phyloP scores from a whole-genome alignment of 1,140 invertebrate species.

The Heliothis subflexa region DNA sequence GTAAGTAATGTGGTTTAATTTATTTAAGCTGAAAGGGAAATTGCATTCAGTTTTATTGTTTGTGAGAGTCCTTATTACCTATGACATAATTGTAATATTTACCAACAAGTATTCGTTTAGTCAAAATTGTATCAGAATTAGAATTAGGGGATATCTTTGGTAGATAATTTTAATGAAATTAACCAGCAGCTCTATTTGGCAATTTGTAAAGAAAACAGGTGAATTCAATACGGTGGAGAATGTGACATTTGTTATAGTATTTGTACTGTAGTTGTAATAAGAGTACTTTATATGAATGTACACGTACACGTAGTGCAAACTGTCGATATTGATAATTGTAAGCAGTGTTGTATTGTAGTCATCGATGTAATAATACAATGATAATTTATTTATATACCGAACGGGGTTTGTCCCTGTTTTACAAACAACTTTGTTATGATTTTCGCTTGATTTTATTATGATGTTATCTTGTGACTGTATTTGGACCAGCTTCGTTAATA shows the following conservation, averaged over 20 bases:
- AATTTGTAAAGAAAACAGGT: conserved; percentile 29
- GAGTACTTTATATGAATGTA: conserved; percentile 40
- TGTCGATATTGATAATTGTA: conserved; percentile 59
- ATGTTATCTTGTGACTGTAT: conserved; percentile 42
- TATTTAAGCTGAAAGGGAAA: conserved; percentile 61
- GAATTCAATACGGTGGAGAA: conserved; percentile 21
- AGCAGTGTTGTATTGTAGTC: conserved; percentile 46
- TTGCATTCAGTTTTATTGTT: conserved; percentile 30
- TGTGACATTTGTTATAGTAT: conserved; percentile 39
- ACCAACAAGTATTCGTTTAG: conserved; percentile 17
- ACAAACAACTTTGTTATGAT: conserved; percentile 45
- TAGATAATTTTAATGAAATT: conserved; percentile 15
- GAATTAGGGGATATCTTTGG: conserved; percentile 1
- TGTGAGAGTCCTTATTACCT: conserved; percentile 30
- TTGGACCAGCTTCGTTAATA: conserved; percentile 46
- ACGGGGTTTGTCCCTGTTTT: conserved; percentile 11
- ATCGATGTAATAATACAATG: conserved; percentile 49
- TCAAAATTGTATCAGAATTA: conserved; percentile 7
- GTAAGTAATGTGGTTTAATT: conserved; percentile 75
- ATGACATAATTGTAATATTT: conserved; percentile 40
- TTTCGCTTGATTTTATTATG: conserved; percentile 42
- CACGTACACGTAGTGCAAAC: conserved; percentile 55
- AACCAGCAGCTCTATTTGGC: conserved; percentile 11
- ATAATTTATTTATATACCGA: conserved; percentile 36
- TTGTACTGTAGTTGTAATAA: conserved; percentile 34